These are phyloP conservation scores for Enteromius argenteus DNA, from an alignment of 2,797 vertebrate genomes.

Conservation along the genomic window DNA sequence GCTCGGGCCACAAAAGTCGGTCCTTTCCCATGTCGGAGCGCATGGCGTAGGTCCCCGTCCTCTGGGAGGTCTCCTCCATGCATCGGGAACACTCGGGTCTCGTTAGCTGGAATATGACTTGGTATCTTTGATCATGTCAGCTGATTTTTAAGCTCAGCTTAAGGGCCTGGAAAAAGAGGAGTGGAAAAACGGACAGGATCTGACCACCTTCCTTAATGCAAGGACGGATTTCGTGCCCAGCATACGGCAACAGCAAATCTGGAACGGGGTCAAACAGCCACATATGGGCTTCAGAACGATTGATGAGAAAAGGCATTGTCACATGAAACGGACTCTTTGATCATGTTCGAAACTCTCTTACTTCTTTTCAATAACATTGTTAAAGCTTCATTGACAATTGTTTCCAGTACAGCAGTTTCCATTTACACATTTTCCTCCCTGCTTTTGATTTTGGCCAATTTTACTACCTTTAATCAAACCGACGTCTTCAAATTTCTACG, in stretches of 20 bases:
- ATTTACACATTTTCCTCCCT: neutral
- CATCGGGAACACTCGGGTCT: constrained; percentile 80
- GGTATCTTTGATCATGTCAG: constrained; percentile 83
- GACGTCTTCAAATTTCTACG: constrained; percentile 13
- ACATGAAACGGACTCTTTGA: constrained; percentile 35
- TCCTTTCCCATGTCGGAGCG: constrained; percentile 58
- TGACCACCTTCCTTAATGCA: constrained; percentile 39
- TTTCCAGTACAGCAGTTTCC: constrained; percentile 17
- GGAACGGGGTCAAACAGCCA: constrained; percentile 28
- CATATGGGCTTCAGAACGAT: neutral
- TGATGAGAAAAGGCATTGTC: constrained; percentile 41
- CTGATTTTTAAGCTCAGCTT: constrained; percentile 83
- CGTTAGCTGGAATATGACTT: constrained; percentile 77
- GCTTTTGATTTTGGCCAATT: neutral
- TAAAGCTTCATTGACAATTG: constrained; percentile 26
- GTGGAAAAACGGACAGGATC: constrained; percentile 71
- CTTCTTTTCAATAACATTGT: constrained; percentile 15
- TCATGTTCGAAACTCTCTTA: constrained; percentile 11
- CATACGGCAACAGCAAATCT: constrained; percentile 25
- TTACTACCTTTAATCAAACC: neutral
- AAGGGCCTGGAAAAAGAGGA: constrained; percentile 64
- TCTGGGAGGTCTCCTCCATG: constrained; percentile 75
- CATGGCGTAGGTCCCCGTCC: constrained; percentile 37
- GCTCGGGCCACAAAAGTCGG: constrained; percentile 54
- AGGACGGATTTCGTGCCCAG: constrained; percentile 23